Evolutionary conservation across 2,888 invertebrate genomes (phyloP).

Genomic region (Tupiocoris notatus): DNA sequence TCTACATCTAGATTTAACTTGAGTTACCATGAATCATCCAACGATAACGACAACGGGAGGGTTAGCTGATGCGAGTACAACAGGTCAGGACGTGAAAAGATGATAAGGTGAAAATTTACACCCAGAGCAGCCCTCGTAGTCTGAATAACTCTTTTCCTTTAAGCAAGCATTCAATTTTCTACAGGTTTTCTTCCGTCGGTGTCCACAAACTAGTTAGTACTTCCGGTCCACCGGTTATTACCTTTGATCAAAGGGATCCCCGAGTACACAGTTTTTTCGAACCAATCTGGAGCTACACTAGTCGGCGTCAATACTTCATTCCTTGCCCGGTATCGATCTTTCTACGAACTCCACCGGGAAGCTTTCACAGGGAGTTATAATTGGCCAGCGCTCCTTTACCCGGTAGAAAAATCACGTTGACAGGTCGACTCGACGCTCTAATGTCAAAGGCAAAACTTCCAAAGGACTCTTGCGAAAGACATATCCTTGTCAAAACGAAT

Average conservation of each 20-base stretch:
- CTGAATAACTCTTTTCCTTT: too few relatives aligned
- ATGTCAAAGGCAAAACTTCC: too few relatives aligned
- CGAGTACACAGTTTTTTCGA: not conserved
- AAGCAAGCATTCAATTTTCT: not conserved
- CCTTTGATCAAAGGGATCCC: slow-evolving; percentile 5
- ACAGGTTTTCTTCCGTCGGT: not conserved
- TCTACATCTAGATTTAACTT: too few relatives aligned
- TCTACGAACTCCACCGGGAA: not conserved
- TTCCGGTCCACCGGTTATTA: not conserved
- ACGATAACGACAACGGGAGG: too few relatives aligned
- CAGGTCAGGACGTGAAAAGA: not conserved
- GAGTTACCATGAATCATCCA: too few relatives aligned
- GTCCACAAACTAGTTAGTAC: not conserved
- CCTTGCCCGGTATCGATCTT: not conserved
- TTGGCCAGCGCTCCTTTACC: too few relatives aligned
- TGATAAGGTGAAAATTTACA: not conserved
- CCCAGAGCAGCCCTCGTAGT: not conserved
- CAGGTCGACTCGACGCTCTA: too few relatives aligned
- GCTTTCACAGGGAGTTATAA: not conserved
- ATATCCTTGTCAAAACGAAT: too few relatives aligned
- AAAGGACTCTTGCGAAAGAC: too few relatives aligned
- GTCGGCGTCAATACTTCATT: not conserved
- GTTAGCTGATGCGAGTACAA: too few relatives aligned
- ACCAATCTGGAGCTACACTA: not conserved
- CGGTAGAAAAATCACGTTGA: too few relatives aligned